Base-by-base conservation (phyloP, 2,113 vertebrate genomes). In the Terrapene triunguis region DNA sequence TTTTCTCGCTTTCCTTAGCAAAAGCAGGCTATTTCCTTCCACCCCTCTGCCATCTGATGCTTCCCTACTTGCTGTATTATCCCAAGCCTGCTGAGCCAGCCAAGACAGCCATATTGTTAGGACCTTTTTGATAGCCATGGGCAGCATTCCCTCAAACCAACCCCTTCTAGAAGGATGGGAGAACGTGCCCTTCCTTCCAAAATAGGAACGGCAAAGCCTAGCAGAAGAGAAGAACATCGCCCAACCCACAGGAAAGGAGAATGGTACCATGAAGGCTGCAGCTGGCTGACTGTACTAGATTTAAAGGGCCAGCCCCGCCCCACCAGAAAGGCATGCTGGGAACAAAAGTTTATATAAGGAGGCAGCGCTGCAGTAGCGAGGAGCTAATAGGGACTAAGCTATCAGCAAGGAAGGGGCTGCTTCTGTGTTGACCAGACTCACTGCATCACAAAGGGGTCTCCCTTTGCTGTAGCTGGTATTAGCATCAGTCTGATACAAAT, bases 181-280 rank as follows among this genome's bases (percentile, higher is more conserved):
- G 32, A 62, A 62, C 14, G 7, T 62, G 59, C 29, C 29, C 13
- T 17, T 62, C 6, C 10, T 44, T 42, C 5, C 44, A 24, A 74
- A 74, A 74, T n/a, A 17, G 11, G 32, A 62, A 17, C 8, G 29
- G 16, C 4, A 10, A 17, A 69, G 62, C 35, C 35, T 19, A 9
- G 22, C 11, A 47, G 74, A 14, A 47, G 42, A 78, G 22, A 72
- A n/a, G 13, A 69, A 24, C 74, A 29, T 13, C 13, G 4, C 1
- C 78, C 82, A 72, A 3, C 29, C 0, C 1, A 0, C 50, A 42
- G 12, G 35, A 14, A 14, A 51, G 38, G 6, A 48, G 2, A 72
- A 0, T 0, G 2, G 82, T 53, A 14, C 17, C 0, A 0, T 0
- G 24, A 4, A 80, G 38, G 74, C 42, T 29, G 50, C 72, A 5